phyloP scores from a whole-genome alignment of 2,888 invertebrate genomes.

The Drosophila colorata region DNA sequence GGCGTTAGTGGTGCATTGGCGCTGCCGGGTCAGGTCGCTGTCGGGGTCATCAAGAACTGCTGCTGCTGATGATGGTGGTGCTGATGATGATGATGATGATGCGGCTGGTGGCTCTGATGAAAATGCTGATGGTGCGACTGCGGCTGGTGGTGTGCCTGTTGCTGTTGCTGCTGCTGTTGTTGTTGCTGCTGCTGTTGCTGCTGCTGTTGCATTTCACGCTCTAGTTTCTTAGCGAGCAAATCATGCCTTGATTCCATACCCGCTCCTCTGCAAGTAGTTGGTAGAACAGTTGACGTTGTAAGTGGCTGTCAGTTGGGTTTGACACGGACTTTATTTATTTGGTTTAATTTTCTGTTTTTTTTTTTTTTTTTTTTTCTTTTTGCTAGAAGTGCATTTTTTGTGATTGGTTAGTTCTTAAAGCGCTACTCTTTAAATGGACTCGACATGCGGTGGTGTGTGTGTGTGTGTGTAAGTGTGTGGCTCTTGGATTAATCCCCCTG shows the following conservation, averaged over 20 bases:
- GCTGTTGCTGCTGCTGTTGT: slow-evolving; percentile 53
- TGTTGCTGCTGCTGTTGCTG: slow-evolving; percentile 65
- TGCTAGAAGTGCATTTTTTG: slow-evolving; percentile 16
- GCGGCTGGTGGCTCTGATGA: slow-evolving; percentile 68
- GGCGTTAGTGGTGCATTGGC: slow-evolving; percentile 61
- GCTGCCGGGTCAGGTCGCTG: slow-evolving; percentile 86
- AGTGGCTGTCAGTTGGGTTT: slow-evolving; percentile 10
- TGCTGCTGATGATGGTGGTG: slow-evolving; percentile 82
- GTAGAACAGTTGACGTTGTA: slow-evolving; percentile 20
- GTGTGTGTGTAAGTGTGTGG: neutral
- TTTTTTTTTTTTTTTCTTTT: neutral
- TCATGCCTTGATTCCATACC: slow-evolving; percentile 86
- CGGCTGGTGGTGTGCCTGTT: slow-evolving; percentile 82
- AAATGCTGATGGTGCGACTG: slow-evolving; percentile 68
- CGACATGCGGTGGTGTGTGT: slow-evolving; percentile 26
- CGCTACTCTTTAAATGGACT: slow-evolving; percentile 10
- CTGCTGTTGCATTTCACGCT: slow-evolving; percentile 83
- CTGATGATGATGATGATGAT: slow-evolving; percentile 69
- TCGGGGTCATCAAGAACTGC: slow-evolving; percentile 85
- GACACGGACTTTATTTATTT: neutral
- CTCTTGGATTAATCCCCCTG: slow-evolving; percentile 12
- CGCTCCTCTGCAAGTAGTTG: slow-evolving; percentile 84
- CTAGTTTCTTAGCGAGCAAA: slow-evolving; percentile 84
- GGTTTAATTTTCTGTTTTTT: neutral
- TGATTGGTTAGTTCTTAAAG: slow-evolving; percentile 36